Conservation (phyloP, 2,797 vertebrate genomes). For the Enteromius argenteus region DNA sequence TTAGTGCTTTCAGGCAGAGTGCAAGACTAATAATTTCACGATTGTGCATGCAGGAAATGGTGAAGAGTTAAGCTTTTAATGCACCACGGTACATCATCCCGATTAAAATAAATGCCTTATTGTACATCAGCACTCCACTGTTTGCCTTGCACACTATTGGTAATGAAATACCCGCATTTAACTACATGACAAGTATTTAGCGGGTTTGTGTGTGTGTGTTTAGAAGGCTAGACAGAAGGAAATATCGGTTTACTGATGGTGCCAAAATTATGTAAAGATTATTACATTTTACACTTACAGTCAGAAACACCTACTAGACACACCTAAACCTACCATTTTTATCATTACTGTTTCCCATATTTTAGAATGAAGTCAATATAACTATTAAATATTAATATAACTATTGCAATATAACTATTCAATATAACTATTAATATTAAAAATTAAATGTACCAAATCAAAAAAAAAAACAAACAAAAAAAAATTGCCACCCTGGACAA, state of each 20-base stretch:
- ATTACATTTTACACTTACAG: not conserved
- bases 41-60: slow-evolving; percentile 59
- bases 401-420: not conserved
- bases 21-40: slow-evolving; percentile 40
- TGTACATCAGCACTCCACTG: slow-evolving; percentile 57
- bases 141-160: slow-evolving; percentile 52
- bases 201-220: not conserved
- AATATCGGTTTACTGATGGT: not conserved
- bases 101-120: slow-evolving; percentile 40
- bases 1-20: slow-evolving; percentile 41
- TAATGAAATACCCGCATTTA: slow-evolving; percentile 48
- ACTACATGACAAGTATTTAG: slow-evolving; percentile 2
- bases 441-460: too few relatives aligned
- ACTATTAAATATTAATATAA: not conserved
- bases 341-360: not conserved
- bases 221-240: not conserved
- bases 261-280: not conserved
- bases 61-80: slow-evolving; percentile 80
- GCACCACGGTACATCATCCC: slow-evolving; percentile 62
- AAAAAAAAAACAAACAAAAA: too few relatives aligned
- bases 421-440: not conserved
- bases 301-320: not conserved
- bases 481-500: not conserved
- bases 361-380: not conserved
- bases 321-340: not conserved